Evolutionary conservation across 2,888 invertebrate species (phyloP).

Genomic region (Epinotia brunnichana): DNA sequence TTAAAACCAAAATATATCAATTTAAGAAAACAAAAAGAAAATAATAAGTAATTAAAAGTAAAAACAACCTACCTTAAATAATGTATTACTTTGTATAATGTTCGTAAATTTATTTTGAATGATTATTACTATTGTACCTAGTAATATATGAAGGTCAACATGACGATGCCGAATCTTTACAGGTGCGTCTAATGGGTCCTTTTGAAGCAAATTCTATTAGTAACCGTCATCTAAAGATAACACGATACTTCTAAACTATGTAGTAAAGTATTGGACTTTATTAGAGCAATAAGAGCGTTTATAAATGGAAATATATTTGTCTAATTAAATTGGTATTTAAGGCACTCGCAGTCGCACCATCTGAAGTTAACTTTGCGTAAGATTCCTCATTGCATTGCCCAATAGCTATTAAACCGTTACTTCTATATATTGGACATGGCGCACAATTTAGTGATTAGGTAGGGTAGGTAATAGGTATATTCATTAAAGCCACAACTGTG

Average conservation of each 20-base stretch:
- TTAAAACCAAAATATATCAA: too few relatives aligned
- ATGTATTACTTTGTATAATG: too few relatives aligned
- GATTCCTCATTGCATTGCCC: not conserved
- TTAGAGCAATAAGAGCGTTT: conserved; percentile 3
- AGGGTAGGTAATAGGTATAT: not conserved
- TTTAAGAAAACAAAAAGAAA: too few relatives aligned
- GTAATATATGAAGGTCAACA: too few relatives aligned
- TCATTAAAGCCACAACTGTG: not conserved
- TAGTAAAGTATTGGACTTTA: not conserved
- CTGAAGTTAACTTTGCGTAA: conserved; percentile 13
- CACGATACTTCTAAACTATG: not conserved
- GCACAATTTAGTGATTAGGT: not conserved
- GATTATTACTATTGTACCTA: too few relatives aligned
- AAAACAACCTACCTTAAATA: too few relatives aligned
- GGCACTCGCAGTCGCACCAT: not conserved
- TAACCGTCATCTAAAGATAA: not conserved
- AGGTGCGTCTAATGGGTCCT: too few relatives aligned
- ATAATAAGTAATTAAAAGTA: too few relatives aligned
- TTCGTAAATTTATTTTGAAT: too few relatives aligned
- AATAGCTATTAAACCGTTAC: conserved; percentile 9
- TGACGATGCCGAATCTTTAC: too few relatives aligned
- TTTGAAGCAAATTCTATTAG: not conserved
- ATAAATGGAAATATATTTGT: conserved; percentile 9
- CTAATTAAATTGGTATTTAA: conserved; percentile 24
- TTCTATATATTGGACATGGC: not conserved